Evolutionary conservation across 1,140 invertebrate species (phyloP).

Genomic region (Hydropsyche tenuis): DNA sequence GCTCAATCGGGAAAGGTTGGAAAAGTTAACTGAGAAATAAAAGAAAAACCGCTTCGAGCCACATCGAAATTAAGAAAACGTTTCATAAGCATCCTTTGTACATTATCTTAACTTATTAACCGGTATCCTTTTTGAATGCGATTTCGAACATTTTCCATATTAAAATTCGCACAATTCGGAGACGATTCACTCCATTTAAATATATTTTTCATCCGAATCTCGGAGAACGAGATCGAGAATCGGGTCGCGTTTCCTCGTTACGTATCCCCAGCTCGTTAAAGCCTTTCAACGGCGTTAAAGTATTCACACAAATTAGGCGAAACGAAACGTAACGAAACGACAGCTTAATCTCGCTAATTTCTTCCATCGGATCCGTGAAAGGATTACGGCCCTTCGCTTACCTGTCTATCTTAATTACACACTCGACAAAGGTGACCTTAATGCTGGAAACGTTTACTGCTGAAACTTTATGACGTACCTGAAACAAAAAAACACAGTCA

Average conservation of each 20-base stretch:
- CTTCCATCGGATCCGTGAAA: background rate
- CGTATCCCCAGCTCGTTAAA: background rate
- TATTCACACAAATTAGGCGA: background rate
- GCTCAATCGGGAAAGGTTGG: background rate
- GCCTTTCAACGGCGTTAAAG: constrained; percentile 8
- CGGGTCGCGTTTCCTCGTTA: constrained; percentile 1
- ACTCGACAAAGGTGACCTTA: background rate
- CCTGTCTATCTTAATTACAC: constrained; percentile 15
- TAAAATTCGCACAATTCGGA: background rate
- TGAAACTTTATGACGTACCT: constrained; percentile 3
- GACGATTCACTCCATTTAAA: no score
- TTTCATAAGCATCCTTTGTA: background rate
- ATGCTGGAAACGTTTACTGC: background rate
- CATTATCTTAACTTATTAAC: background rate
- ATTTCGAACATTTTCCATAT: background rate
- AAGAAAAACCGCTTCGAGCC: background rate
- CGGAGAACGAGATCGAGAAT: background rate
- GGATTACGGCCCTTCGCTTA: background rate
- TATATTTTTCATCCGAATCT: background rate
- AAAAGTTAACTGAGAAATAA: background rate
- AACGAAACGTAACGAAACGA: constrained; percentile 6
- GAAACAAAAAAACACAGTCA: background rate
- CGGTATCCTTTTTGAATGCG: background rate
- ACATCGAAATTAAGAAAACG: constrained; percentile 7
- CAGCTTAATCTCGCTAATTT: constrained; percentile 19